A percentile compares a stretch with the other conserved stretches of the same genome.
These are phyloP conservation scores for Eilema griseolum DNA, from an alignment of 2,888 invertebrate species.

Conservation along the genomic window DNA sequence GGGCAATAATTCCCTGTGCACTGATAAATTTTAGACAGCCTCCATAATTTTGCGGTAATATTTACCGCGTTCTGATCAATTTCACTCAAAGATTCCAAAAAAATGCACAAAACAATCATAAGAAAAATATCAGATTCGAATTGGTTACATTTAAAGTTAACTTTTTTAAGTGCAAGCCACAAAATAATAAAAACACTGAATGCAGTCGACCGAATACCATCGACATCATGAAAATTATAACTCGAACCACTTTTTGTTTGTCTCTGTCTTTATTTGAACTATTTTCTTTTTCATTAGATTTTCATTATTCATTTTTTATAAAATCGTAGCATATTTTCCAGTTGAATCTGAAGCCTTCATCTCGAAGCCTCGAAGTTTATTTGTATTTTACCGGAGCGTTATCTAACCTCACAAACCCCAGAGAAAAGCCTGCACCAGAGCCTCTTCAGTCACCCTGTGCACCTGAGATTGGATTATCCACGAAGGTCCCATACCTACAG, in stretches of 20 bases:
- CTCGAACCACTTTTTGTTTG: slow-evolving; percentile 70
- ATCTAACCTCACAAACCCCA: too few relatives aligned
- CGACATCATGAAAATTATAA: slow-evolving; percentile 69
- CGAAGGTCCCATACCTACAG: too few relatives aligned
- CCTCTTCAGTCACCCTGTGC: too few relatives aligned
- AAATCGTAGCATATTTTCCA: too few relatives aligned
- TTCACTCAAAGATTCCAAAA: slow-evolving; percentile 48
- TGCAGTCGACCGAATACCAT: slow-evolving; percentile 73
- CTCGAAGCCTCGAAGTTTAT: too few relatives aligned
- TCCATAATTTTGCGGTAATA: slow-evolving; percentile 23
- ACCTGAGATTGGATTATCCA: too few relatives aligned
- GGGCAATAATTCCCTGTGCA: not conserved
- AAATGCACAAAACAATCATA: slow-evolving; percentile 51
- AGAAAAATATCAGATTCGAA: slow-evolving; percentile 57
- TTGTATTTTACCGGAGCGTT: too few relatives aligned
- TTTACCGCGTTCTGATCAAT: slow-evolving; percentile 44
- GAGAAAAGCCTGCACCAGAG: too few relatives aligned
- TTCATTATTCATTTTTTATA: slow-evolving; percentile 36
- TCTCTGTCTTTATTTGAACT: slow-evolving; percentile 63
- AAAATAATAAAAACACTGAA: slow-evolving; percentile 68
- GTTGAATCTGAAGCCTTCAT: too few relatives aligned
- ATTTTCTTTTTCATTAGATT: too few relatives aligned
- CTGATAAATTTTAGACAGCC: not conserved
- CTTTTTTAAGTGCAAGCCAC: slow-evolving; percentile 63
- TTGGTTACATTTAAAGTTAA: slow-evolving; percentile 58